Conservation (phyloP, 23 tunicate species). For the Oikopleura vanhoeffeni region DNA sequence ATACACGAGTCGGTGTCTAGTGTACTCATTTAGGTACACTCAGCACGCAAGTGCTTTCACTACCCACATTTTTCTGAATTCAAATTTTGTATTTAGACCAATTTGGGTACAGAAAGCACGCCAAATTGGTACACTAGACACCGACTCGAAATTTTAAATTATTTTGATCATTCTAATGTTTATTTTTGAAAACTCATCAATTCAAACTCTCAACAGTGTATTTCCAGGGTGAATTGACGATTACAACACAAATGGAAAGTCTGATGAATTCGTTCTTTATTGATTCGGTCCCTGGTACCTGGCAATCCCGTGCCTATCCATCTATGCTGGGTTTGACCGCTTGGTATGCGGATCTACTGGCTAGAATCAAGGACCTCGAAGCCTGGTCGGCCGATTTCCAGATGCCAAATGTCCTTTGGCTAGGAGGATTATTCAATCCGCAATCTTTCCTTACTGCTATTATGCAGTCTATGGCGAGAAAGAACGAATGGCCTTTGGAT, state of each 20-base stretch:
- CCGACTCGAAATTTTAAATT: too few relatives aligned
- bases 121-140: too few relatives aligned
- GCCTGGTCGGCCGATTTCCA: conserved; percentile 81
- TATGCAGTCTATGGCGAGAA: conserved; percentile 99
- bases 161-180: too few relatives aligned
- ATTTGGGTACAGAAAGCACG: too few relatives aligned
- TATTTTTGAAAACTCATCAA: too few relatives aligned
- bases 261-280: conserved; percentile 61
- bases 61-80: too few relatives aligned
- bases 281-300: conserved; percentile 67
- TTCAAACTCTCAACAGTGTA: too few relatives aligned
- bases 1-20: too few relatives aligned
- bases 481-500: conserved; percentile 98
- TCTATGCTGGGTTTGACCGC: conserved; percentile 80
- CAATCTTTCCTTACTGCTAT: conserved; percentile 98
- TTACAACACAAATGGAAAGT: conserved; percentile 92
- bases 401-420: conserved; percentile 73
- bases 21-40: too few relatives aligned
- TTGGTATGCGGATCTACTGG: conserved; percentile 78
- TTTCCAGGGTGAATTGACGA: conserved; percentile 77
- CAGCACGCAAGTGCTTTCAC: too few relatives aligned
- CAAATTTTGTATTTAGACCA: too few relatives aligned
- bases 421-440: conserved; percentile 93
- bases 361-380: conserved; percentile 83
- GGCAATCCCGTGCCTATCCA: conserved; percentile 88